Percentiles rank a stretch among this genome's conserved stretches.
Conservation (phyloP, 2,113 vertebrate genomes). For the Bubalus kerabau region DNA sequence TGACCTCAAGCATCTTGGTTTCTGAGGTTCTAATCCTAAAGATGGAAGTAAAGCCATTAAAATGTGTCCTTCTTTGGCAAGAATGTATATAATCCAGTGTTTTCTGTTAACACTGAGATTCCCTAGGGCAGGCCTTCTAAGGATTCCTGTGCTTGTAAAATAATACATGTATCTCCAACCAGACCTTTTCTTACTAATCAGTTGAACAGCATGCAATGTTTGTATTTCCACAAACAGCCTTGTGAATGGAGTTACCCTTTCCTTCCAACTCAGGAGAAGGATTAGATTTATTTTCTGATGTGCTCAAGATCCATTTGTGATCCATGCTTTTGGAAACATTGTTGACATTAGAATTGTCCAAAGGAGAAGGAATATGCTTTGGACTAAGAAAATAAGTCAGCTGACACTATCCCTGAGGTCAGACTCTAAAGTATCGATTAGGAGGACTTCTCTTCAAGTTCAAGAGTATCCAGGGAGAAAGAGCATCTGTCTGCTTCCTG, state of each 20-base stretch:
- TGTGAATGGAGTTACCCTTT: conserved; percentile 26
- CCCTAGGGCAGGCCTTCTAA: not conserved
- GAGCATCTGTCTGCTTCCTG: not conserved
- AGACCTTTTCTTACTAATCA: not conserved
- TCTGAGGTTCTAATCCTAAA: not conserved
- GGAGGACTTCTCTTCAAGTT: no score
- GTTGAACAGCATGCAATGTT: not conserved
- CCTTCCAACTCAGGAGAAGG: not conserved
- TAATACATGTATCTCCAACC: not conserved
- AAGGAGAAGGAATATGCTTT: not conserved
- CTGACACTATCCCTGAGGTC: not conserved
- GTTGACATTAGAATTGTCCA: not conserved
- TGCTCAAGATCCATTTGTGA: not conserved
- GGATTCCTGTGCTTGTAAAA: not conserved
- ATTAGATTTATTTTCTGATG: conserved; percentile 37
- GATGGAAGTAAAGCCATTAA: not conserved
- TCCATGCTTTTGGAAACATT: not conserved
- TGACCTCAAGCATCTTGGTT: not conserved
- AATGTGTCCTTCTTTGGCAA: not conserved
- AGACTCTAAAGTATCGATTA: not conserved
- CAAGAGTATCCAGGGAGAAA: not conserved
- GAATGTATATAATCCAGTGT: not conserved
- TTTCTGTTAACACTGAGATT: not conserved
- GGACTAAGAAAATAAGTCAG: not conserved
- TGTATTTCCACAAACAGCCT: not conserved